Percentiles rank a stretch among this genome's conserved stretches.
These are phyloP conservation scores for Clamator glandarius DNA, from an alignment of 2,797 vertebrate genomes.

Conservation along the genomic window DNA sequence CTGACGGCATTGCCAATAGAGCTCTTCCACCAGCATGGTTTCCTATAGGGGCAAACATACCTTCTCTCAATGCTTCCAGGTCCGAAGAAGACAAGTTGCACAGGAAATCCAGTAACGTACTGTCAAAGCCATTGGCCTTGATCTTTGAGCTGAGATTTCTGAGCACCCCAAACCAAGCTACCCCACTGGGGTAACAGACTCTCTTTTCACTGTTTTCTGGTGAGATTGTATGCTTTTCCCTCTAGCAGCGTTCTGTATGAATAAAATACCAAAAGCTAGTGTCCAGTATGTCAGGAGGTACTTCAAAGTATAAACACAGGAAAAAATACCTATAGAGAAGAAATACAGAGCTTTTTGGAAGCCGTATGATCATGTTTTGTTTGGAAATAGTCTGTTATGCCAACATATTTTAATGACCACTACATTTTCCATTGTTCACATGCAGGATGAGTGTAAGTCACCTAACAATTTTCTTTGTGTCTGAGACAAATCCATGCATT, in stretches of 20 bases:
- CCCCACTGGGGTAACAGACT: neutral
- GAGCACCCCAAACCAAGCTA: neutral
- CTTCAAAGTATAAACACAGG: neutral
- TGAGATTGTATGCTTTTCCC: neutral
- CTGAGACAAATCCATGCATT: neutral
- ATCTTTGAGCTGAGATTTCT: neutral
- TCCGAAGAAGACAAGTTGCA: neutral
- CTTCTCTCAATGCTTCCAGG: neutral
- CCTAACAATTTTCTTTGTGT: neutral
- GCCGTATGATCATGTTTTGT: neutral
- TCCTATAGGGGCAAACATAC: neutral
- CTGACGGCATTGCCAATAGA: neutral
- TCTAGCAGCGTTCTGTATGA: neutral
- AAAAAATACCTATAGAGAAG: neutral
- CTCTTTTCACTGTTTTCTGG: neutral
- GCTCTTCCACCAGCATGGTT: neutral
- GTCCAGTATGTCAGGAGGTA: neutral
- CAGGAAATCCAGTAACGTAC: neutral
- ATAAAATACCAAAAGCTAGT: neutral
- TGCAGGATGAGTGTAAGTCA: neutral
- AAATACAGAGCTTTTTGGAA: neutral
- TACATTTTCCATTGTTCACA: neutral
- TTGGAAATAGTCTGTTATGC: neutral
- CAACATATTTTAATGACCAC: neutral
- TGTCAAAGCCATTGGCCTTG: neutral